Percentiles rank a stretch among this genome's conserved stretches.
phyloP scores from a whole-genome alignment of 2,113 vertebrate species.

The Ceratotherium simum region DNA sequence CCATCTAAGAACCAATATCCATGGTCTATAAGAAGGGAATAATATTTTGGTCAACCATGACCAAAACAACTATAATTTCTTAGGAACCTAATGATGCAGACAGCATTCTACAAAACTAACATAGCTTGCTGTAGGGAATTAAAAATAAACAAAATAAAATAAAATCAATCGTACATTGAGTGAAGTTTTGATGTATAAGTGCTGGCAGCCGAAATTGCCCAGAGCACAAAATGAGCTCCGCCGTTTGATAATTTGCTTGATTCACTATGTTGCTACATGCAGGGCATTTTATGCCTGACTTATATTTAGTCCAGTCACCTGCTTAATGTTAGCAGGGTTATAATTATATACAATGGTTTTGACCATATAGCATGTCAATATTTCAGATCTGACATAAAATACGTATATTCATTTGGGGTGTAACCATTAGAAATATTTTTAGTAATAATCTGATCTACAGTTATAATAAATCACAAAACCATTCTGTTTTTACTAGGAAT shows the following conservation, averaged over 20 bases:
- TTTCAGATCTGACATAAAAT: slow-evolving; percentile 85
- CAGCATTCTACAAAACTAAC: slow-evolving; percentile 85
- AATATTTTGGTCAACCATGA: slow-evolving; percentile 78
- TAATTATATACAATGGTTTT: slow-evolving; percentile 86
- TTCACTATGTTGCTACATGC: slow-evolving; percentile 88
- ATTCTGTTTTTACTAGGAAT: slow-evolving; percentile 80
- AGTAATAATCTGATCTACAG: slow-evolving; percentile 82
- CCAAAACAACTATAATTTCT: slow-evolving; percentile 84
- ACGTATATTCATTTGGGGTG: slow-evolving; percentile 76
- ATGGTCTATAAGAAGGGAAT: slow-evolving; percentile 57
- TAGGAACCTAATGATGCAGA: slow-evolving; percentile 87
- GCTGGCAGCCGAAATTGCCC: slow-evolving; percentile 90
- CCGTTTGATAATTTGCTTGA: slow-evolving; percentile 90
- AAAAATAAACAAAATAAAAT: slow-evolving; percentile 93
- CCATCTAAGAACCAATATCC: slow-evolving; percentile 55
- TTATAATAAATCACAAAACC: slow-evolving; percentile 79
- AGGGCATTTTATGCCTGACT: slow-evolving; percentile 91
- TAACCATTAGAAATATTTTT: slow-evolving; percentile 84
- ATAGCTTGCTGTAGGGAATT: slow-evolving; percentile 89
- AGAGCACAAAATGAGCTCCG: slow-evolving; percentile 88
- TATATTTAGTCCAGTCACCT: slow-evolving; percentile 91
- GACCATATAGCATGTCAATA: slow-evolving; percentile 82
- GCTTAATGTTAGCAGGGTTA: slow-evolving; percentile 89
- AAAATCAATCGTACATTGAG: slow-evolving; percentile 91
- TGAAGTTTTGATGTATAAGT: slow-evolving; percentile 92